Evolutionary conservation across 2,113 vertebrate genomes (phyloP).

Genomic region (Chloebia gouldiae): DNA sequence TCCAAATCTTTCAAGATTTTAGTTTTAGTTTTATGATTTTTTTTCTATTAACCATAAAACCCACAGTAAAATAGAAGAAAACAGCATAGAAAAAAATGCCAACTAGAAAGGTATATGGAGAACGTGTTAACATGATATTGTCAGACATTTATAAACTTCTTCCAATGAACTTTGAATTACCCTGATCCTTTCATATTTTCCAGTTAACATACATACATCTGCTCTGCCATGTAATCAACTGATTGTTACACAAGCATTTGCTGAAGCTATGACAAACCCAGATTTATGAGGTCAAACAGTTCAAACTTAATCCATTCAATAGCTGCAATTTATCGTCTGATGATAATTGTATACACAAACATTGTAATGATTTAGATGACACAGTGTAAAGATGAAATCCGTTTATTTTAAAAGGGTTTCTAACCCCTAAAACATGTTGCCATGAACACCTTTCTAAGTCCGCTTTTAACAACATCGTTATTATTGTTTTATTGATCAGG

Average conservation of each 20-base stretch:
- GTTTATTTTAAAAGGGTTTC: slow-evolving; percentile 99
- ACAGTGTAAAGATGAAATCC: slow-evolving; percentile 99
- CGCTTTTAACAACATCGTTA: slow-evolving; percentile 99
- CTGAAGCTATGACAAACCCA: slow-evolving; percentile 89
- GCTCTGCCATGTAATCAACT: slow-evolving; percentile 95
- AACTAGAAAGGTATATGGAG: background rate
- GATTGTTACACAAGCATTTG: slow-evolving; percentile 99
- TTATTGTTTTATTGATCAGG: slow-evolving; percentile 99
- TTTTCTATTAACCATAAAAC: background rate
- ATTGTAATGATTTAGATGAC: slow-evolving; percentile 99
- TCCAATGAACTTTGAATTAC: slow-evolving; percentile 77
- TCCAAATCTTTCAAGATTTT: background rate
- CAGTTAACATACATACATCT: slow-evolving; percentile 80
- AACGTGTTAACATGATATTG: slow-evolving; percentile 59
- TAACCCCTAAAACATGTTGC: slow-evolving; percentile 92
- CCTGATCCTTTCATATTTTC: slow-evolving; percentile 78
- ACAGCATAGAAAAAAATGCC: background rate
- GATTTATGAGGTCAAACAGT: slow-evolving; percentile 94
- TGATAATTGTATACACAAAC: slow-evolving; percentile 99
- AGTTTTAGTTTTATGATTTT: background rate
- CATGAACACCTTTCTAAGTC: slow-evolving; percentile 88
- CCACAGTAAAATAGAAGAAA: background rate
- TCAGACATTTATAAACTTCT: slow-evolving; percentile 73
- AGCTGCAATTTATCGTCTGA: slow-evolving; percentile 98
- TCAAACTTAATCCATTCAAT: slow-evolving; percentile 95